Base-by-base conservation (phyloP, 2,888 invertebrate genomes). In the Xanthorhoe designata region DNA sequence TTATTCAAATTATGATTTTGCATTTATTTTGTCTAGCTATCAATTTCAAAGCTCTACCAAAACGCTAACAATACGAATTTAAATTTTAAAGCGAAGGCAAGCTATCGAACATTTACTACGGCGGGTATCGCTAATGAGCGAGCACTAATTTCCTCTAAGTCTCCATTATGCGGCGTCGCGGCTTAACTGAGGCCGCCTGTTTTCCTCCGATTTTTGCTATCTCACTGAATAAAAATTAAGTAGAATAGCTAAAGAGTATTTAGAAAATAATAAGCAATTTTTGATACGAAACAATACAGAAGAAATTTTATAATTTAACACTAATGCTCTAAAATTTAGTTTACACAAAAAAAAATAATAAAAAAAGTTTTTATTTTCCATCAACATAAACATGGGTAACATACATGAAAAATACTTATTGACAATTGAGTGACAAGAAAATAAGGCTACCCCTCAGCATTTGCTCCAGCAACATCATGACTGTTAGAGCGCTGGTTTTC, bases 91-190 rank as follows among this genome's bases (percentile, higher is more conserved):
- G 47, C 47, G 17, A 47, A 47, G 17, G 15, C 8, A 17, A 49
- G 32, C 15, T 49, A 50, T 38, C 4, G 47, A 53, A 61, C 52
- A 29, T 38, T 24, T 24, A 45, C 32, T 32, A 50, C 18, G 24
- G 9, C 42, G 42, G 52, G 63, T 66, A 64, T 70, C 69, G 72
- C 81, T 87, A 85, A 87, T 87, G 84, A 85, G 82, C 78, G 72
- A 79, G 75, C 80, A 83, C 83, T 86, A 86, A 89, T 89, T 88
- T 88, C 81, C 84, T 85, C 84, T 82, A 82, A 86, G 81, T 83
- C 82, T 83, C 78, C 78, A 82, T 86, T 88, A 86, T 83, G 79
- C 79, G 77, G 73, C 70, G 70, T 74, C 63, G 75, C 53, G 67
- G 82, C 81, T 87, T 88, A 86, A 86, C 86, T 83, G 66, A 66